phyloP scores from a whole-genome alignment of 2,888 invertebrate species.

The Cacoxenus indagator region DNA sequence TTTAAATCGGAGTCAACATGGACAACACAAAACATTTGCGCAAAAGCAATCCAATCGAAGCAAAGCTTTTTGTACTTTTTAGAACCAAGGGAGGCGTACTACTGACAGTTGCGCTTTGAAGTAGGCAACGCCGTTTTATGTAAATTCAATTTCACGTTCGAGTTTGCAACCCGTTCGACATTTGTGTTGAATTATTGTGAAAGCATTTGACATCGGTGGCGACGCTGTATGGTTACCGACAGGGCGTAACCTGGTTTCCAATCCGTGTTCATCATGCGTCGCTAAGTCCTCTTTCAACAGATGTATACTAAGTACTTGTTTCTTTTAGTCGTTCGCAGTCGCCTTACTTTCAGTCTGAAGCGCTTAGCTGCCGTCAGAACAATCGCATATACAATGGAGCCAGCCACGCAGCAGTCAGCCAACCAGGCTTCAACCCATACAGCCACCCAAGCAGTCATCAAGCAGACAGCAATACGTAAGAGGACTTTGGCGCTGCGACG shows the following conservation, averaged over 20 bases:
- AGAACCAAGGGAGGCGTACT: background rate
- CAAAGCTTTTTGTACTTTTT: background rate
- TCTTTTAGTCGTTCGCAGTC: background rate
- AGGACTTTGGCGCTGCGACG: background rate
- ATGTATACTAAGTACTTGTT: background rate
- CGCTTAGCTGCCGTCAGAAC: background rate
- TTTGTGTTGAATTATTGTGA: constrained; percentile 19
- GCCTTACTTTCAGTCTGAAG: background rate
- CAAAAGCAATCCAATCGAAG: background rate
- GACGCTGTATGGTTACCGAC: background rate
- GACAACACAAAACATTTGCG: background rate
- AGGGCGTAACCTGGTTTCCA: background rate
- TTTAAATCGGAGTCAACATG: background rate
- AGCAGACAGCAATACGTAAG: no score
- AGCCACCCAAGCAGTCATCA: no score
- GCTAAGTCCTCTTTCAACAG: background rate
- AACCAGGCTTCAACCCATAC: background rate
- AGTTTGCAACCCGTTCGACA: constrained; percentile 6
- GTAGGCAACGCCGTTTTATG: constrained; percentile 1
- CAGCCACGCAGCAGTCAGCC: no score
- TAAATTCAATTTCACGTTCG: constrained; percentile 12
- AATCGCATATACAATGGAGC: constrained; percentile 4
- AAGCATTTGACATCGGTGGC: background rate
- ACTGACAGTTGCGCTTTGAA: background rate
- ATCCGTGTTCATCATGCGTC: background rate